Percentiles rank a stretch among this genome's conserved stretches.
These are phyloP conservation scores for Galagoides demidoff DNA, from an alignment of 2,797 vertebrate species.

Conservation along the genomic window DNA sequence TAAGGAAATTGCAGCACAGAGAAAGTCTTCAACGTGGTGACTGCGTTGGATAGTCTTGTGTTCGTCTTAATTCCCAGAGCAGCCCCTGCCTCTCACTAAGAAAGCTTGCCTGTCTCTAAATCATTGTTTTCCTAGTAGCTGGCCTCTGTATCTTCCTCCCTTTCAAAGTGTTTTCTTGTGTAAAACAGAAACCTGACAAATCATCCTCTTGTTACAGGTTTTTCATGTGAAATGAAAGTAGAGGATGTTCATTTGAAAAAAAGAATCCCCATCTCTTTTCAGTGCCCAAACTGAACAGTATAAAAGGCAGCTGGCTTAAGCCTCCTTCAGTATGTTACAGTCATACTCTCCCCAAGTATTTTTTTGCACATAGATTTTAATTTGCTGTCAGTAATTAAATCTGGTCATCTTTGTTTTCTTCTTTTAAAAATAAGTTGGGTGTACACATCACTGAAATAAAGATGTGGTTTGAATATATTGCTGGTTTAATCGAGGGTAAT, in stretches of 20 bases:
- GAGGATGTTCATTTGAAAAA: conserved; percentile 24
- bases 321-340: neutral
- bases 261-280: neutral
- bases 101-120: neutral
- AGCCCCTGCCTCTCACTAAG: neutral
- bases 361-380: conserved; percentile 42
- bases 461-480: conserved; percentile 14
- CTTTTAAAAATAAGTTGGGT: conserved; percentile 34
- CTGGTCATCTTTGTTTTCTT: conserved; percentile 57
- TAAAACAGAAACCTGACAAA: conserved; percentile 49
- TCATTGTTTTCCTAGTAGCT: conserved; percentile 6
- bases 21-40: neutral
- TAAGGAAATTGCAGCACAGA: neutral
- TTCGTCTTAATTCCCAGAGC: neutral
- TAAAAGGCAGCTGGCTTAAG: neutral
- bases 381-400: conserved; percentile 56
- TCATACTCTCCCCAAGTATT: neutral
- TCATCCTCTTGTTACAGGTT: neutral
- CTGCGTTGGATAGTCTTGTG: neutral
- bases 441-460: neutral
- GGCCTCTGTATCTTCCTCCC: neutral
- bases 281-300: neutral
- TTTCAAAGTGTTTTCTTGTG: conserved; percentile 51
- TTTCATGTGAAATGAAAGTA: conserved; percentile 18
- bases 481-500: conserved; percentile 50